Conservation (phyloP, 2,888 invertebrate genomes). For the Lithosia quadra region DNA sequence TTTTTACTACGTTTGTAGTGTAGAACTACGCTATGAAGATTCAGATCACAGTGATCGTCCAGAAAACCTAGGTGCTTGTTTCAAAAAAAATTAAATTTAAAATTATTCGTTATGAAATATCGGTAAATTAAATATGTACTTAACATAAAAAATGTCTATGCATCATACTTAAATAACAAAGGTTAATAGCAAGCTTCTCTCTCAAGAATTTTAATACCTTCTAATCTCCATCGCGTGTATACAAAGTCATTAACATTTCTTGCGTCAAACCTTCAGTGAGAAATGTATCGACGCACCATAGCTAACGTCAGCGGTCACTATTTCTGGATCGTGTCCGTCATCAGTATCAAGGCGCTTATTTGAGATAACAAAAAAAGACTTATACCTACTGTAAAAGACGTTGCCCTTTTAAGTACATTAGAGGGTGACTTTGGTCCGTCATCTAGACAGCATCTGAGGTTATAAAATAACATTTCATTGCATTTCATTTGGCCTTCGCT, state of each 20-base stretch:
- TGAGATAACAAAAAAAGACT: slow-evolving; percentile 64
- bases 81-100: too few relatives aligned
- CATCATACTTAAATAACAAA: neutral
- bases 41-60: too few relatives aligned
- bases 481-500: slow-evolving; percentile 19
- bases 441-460: slow-evolving; percentile 59
- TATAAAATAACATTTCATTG: slow-evolving; percentile 40
- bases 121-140: too few relatives aligned
- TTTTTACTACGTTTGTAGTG: too few relatives aligned
- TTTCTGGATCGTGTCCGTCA: slow-evolving; percentile 73
- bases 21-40: too few relatives aligned
- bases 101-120: too few relatives aligned
- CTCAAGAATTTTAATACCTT: slow-evolving; percentile 38
- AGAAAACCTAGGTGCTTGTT: too few relatives aligned
- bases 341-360: slow-evolving; percentile 66
- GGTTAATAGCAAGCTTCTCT: slow-evolving; percentile 17
- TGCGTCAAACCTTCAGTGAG: slow-evolving; percentile 73
- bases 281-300: slow-evolving; percentile 65
- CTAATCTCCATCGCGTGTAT: slow-evolving; percentile 53
- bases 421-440: slow-evolving; percentile 62
- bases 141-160: neutral
- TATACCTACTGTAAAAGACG: slow-evolving; percentile 46
- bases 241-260: slow-evolving; percentile 73
- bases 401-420: slow-evolving; percentile 58
- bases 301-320: slow-evolving; percentile 73